These are phyloP conservation scores for Chorisops tibialis DNA, from an alignment of 2,888 invertebrate species.

Conservation along the genomic window DNA sequence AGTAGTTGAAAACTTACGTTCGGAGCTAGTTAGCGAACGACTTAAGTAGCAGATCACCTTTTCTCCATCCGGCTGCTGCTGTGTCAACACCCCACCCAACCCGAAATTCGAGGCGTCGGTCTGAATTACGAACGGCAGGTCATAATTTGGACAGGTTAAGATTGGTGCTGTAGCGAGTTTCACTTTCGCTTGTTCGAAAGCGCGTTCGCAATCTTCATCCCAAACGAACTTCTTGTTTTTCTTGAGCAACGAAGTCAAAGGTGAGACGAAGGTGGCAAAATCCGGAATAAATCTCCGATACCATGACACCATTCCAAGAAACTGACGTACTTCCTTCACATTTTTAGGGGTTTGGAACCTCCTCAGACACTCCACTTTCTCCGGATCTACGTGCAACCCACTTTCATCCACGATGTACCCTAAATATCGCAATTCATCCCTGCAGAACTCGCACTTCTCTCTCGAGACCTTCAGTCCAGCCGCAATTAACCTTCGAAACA, in stretches of 20 bases:
- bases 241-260: background rate
- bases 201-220: background rate
- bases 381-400: conserved; percentile 1
- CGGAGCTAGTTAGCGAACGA: background rate
- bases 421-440: no score
- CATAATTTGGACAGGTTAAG: conserved; percentile 13
- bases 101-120: conserved; percentile 15
- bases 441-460: background rate
- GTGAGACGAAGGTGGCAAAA: background rate
- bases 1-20: no score
- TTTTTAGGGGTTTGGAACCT: background rate
- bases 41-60: conserved; percentile 30
- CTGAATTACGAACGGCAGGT: conserved; percentile 5
- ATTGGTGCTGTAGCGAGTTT: conserved; percentile 6
- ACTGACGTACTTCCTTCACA: conserved; percentile 2
- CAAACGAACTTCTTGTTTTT: conserved; percentile 2
- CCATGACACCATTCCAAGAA: conserved; percentile 22
- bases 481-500: background rate
- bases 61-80: conserved; percentile 26
- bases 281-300: conserved; percentile 17
- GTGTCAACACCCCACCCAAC: conserved; percentile 5
- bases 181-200: conserved; percentile 3
- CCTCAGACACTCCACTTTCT: conserved; percentile 10
- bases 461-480: background rate
- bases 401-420: conserved; percentile 4